Conservation (phyloP, 2,888 invertebrate species). For the Galerucella nymphaeae region DNA sequence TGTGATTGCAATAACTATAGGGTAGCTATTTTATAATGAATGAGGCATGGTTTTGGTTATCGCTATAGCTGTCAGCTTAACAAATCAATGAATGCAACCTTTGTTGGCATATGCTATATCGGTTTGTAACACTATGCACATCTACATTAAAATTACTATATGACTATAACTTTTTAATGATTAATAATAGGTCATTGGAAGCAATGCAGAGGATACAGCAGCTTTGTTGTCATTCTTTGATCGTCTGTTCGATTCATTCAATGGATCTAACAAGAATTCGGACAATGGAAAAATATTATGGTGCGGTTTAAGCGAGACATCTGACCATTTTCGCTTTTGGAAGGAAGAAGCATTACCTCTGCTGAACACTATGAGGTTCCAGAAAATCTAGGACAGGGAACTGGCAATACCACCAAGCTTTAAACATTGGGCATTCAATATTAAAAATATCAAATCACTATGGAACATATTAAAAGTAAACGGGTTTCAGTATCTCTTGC, state of each 20-base stretch:
- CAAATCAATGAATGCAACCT: too few relatives aligned
- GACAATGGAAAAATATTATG: constrained; percentile 20
- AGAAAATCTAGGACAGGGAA: constrained; percentile 3
- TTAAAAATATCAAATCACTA: constrained; percentile 19
- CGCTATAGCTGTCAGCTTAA: too few relatives aligned
- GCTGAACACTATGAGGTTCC: constrained; percentile 18
- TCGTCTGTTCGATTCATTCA: constrained; percentile 18
- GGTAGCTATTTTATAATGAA: too few relatives aligned
- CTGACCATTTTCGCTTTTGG: constrained; percentile 30
- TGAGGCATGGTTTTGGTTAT: too few relatives aligned
- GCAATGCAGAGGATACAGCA: constrained; percentile 7
- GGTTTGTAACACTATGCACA: too few relatives aligned
- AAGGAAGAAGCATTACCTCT: constrained; percentile 24
- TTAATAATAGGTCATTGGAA: constrained; percentile 11
- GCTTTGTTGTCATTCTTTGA: constrained; percentile 12
- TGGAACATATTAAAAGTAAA: too few relatives aligned
- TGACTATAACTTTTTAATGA: constrained; percentile 11
- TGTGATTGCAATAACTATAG: too few relatives aligned
- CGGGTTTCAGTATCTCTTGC: too few relatives aligned
- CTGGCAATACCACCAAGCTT: constrained; percentile 21
- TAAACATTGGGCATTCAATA: constrained; percentile 22
- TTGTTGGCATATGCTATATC: too few relatives aligned
- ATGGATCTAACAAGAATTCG: constrained; percentile 14
- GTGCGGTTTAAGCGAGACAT: constrained; percentile 21
- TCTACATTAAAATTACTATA: neutral